A percentile compares a stretch with the other conserved stretches of the same genome.
Conservation (phyloP, 2,113 vertebrate species). For the Mionectes macconnelli region DNA sequence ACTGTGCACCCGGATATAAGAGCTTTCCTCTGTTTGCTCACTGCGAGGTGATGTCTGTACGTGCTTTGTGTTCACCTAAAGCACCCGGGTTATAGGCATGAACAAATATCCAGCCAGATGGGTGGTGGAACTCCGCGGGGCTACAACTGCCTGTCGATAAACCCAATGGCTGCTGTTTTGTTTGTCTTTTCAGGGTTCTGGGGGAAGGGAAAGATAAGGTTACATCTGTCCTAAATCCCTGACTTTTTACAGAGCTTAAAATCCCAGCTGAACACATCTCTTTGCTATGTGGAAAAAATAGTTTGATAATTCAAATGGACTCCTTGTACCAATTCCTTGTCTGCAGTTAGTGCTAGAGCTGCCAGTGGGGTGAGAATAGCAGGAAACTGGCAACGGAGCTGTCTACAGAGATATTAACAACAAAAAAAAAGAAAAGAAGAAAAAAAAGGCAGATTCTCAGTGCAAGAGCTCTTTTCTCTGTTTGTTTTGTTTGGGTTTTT, state of each 20-base stretch:
- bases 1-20: fast-evolving
- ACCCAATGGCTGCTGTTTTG: not conserved
- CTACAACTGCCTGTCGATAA: not conserved
- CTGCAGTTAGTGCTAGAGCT: not conserved
- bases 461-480: not conserved
- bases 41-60: not conserved
- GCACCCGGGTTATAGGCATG: not conserved
- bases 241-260: not conserved
- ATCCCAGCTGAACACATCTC: not conserved
- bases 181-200: not conserved
- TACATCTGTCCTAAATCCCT: not conserved
- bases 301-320: not conserved
- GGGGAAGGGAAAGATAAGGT: not conserved
- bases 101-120: not conserved
- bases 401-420: not conserved
- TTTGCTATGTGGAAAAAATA: not conserved
- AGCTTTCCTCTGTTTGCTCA: not conserved
- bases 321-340: not conserved
- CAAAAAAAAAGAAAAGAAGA: not conserved
- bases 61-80: not conserved
- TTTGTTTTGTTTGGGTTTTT: not conserved
- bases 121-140: not conserved
- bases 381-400: not conserved
- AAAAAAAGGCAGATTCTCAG: not conserved
- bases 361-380: not conserved